These are phyloP conservation scores for Oeneis ivallda DNA, from an alignment of 2,888 invertebrate species.

Conservation along the genomic window DNA sequence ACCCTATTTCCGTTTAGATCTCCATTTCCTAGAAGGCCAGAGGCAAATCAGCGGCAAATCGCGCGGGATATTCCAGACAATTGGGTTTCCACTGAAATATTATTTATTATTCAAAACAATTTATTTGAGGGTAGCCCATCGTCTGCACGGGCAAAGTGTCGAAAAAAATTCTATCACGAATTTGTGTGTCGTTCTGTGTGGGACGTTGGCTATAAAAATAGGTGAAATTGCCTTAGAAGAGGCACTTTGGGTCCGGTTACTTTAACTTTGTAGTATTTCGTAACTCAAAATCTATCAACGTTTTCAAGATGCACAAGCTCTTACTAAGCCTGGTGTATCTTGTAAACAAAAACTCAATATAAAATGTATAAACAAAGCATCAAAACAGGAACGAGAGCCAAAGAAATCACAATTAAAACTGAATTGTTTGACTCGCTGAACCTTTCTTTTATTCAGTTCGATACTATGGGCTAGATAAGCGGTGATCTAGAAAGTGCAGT, in stretches of 20 bases:
- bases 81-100: too few species aligned
- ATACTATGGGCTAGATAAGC: conserved; percentile 23
- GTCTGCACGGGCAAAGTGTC: too few species aligned
- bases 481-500: conserved; percentile 13
- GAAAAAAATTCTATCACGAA: too few species aligned
- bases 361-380: conserved; percentile 33
- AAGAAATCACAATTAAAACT: conserved; percentile 36
- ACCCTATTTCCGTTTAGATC: conserved; percentile 24
- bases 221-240: too few species aligned
- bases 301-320: background rate
- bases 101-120: too few species aligned
- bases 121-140: too few species aligned
- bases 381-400: conserved; percentile 30
- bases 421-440: conserved; percentile 32
- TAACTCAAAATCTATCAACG: background rate
- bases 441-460: conserved; percentile 22
- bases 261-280: background rate
- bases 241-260: too few species aligned
- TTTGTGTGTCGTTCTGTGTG: too few species aligned
- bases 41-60: too few species aligned
- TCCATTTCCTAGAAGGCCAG: background rate
- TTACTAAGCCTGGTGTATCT: too few species aligned
- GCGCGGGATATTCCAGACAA: too few species aligned
- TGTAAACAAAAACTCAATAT: conserved; percentile 9
- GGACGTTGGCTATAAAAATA: too few species aligned